These are phyloP conservation scores for Indicator maculatus DNA, from an alignment of 2,113 vertebrate species.

Conservation along the genomic window DNA sequence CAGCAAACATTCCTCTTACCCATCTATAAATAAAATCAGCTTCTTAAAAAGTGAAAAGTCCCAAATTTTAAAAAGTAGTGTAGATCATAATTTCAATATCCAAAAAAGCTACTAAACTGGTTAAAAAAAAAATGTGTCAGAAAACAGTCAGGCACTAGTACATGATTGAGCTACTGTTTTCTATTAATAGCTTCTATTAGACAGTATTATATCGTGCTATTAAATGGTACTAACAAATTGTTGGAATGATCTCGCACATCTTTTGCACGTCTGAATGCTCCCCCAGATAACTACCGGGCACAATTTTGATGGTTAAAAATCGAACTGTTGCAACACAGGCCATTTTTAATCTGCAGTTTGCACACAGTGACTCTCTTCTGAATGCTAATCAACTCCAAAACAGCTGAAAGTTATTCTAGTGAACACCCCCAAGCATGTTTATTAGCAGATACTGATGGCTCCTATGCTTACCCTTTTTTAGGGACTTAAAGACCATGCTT, in stretches of 20 bases:
- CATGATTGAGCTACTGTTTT: background rate
- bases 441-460: background rate
- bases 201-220: background rate
- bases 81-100: background rate
- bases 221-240: background rate
- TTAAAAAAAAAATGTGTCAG: background rate
- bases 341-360: background rate
- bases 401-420: background rate
- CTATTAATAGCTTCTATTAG: background rate
- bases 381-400: background rate
- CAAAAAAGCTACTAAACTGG: background rate
- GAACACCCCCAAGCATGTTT: background rate
- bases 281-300: background rate
- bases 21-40: background rate
- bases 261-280: background rate
- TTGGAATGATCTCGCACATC: background rate
- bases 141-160: background rate
- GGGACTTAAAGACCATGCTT: background rate
- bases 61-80: background rate
- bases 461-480: background rate
- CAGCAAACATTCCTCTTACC: background rate
- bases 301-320: background rate
- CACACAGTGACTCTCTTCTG: background rate
- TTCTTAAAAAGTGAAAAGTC: background rate
- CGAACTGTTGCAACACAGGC: background rate